Conservation (phyloP, 1,140 invertebrate species). For the Riptortus pedestris region DNA sequence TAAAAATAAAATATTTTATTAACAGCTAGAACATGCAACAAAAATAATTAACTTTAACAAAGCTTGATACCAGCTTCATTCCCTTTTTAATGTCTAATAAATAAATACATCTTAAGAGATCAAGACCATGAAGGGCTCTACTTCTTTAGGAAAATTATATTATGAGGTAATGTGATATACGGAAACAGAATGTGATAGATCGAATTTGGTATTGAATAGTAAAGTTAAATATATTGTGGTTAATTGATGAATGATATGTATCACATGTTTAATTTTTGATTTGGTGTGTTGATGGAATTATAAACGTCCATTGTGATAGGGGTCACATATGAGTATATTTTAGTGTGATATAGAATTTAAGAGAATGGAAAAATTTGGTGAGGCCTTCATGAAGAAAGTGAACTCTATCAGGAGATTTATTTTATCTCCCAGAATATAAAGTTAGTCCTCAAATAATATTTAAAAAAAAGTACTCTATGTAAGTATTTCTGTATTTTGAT, state of each 20-base stretch:
- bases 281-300: conserved; percentile 13
- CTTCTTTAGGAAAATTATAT: not conserved
- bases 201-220: conserved; percentile 25
- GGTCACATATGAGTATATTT: conserved; percentile 25
- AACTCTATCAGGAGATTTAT: not conserved
- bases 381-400: not conserved
- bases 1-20: too few species aligned
- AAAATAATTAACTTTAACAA: too few species aligned
- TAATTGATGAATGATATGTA: not conserved
- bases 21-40: too few species aligned
- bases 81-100: not conserved
- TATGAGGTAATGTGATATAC: conserved; percentile 24
- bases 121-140: conserved; percentile 7
- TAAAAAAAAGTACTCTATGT: not conserved
- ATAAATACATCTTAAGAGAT: not conserved
- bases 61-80: conserved; percentile 3
- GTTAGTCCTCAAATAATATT: not conserved
- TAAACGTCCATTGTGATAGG: conserved; percentile 22
- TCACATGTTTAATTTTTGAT: not conserved
- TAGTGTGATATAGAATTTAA: conserved; percentile 26
- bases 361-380: not conserved
- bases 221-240: not conserved
- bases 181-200: conserved; percentile 25
- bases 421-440: not conserved
- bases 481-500: conserved; percentile 16